phyloP scores from a whole-genome alignment of 2,888 invertebrate genomes.

The Hypsopygia costalis region DNA sequence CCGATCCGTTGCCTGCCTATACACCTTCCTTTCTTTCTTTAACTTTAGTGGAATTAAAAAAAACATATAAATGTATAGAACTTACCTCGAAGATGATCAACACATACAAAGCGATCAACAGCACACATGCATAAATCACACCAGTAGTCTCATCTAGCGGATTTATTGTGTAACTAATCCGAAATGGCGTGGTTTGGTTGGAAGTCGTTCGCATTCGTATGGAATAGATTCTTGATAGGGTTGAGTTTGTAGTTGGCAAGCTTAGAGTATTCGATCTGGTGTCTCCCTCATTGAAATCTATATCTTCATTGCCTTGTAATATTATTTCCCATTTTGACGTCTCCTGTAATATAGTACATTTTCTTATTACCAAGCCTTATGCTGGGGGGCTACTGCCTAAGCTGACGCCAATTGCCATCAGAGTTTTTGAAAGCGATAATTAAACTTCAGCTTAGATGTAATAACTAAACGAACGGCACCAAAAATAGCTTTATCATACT shows the following conservation, averaged over 20 bases:
- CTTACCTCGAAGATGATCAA: constrained; percentile 93
- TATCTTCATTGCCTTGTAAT: constrained; percentile 75
- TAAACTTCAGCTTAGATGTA: too few relatives aligned
- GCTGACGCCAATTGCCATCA: too few relatives aligned
- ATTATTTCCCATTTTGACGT: constrained; percentile 81
- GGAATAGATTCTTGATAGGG: constrained; percentile 24
- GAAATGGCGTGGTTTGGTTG: constrained; percentile 42
- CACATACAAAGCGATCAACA: constrained; percentile 88
- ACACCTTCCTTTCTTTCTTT: too few relatives aligned
- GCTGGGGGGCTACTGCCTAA: too few relatives aligned
- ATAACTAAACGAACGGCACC: too few relatives aligned
- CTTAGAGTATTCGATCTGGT: constrained; percentile 56
- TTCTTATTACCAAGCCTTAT: too few relatives aligned
- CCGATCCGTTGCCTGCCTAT: too few relatives aligned
- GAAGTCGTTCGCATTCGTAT: constrained; percentile 40
- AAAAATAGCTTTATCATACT: too few relatives aligned
- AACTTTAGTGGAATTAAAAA: too few relatives aligned
- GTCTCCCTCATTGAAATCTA: constrained; percentile 80
- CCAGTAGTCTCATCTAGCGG: constrained; percentile 85
- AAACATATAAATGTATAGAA: too few relatives aligned
- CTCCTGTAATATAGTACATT: constrained; percentile 37
- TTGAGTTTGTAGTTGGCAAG: constrained; percentile 30
- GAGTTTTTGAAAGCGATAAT: too few relatives aligned
- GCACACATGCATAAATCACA: constrained; percentile 85
- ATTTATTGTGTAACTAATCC: constrained; percentile 77